Evolutionary conservation across 2,113 vertebrate species (phyloP).

Genomic region (Chascanopsetta lugubris): DNA sequence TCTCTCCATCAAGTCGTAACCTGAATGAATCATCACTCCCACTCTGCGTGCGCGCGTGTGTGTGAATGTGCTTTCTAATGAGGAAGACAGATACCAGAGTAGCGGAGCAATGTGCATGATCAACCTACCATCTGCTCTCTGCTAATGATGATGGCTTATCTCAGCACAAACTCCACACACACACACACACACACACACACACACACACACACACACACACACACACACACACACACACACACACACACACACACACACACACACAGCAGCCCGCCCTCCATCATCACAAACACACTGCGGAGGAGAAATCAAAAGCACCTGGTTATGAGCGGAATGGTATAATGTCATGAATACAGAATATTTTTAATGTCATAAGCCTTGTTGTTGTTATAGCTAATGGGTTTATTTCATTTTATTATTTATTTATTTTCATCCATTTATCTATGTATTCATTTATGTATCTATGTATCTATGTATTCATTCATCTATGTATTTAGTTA

Average conservation of each 20-base stretch:
- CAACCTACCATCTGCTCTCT: slow-evolving; percentile 62
- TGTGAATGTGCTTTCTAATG: slow-evolving; percentile 42
- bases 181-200: background rate
- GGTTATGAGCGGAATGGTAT: background rate
- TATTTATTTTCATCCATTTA: too few species aligned
- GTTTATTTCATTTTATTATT: background rate
- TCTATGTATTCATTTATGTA: too few species aligned
- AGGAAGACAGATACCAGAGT: slow-evolving; percentile 53
- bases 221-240: too few species aligned
- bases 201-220: too few species aligned
- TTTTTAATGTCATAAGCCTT: background rate
- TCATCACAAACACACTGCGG: slow-evolving; percentile 29
- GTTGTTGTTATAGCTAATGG: slow-evolving; percentile 11
- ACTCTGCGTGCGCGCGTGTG: slow-evolving; percentile 5
- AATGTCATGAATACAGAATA: slow-evolving; percentile 13
- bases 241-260: too few species aligned
- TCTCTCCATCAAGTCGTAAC: background rate
- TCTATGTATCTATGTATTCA: too few species aligned
- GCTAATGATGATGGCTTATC: slow-evolving; percentile 61
- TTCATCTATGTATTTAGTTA: too few species aligned
- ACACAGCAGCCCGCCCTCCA: slow-evolving; percentile 36
- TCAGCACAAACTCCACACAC: slow-evolving; percentile 43
- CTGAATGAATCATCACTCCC: slow-evolving; percentile 39
- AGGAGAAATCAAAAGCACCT: background rate
- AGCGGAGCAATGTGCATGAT: slow-evolving; percentile 64